Evolutionary conservation across 1,140 invertebrate genomes (phyloP), one percentile per base, ranked within the genome.

Genomic region (Eciton burchellii): DNA sequence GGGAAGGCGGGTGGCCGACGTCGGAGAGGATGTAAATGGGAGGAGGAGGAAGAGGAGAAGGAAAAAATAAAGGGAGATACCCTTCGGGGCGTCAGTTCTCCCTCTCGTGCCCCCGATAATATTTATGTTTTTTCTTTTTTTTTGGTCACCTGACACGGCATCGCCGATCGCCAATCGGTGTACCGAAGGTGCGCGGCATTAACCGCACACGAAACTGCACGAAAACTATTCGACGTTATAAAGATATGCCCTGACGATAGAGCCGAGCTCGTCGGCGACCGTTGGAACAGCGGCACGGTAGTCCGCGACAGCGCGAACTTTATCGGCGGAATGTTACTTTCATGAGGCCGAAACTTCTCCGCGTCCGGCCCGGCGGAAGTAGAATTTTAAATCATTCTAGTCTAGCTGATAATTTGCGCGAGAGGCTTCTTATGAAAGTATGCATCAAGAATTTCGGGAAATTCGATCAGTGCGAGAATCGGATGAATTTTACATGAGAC

Each of bases 401-500:
- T 79, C 74, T 57, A 12, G 74, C n/a, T 79, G 74, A 79, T 79
- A 79, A 79, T 79, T 79, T 79, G 74, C 63, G 63, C 21, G 63
- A 70, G 35, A 3, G 35, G 74, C 74, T 79, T 56, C 74, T 79
- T 79, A 68, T 79, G 68, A 70, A 79, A 79, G 74, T 79, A 79
- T 79, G 74, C 74, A 57, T 79, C 74, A 79, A 79, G 74, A 79
- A 79, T 79, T 79, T 79, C n/a, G 68, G 70, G 63, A 79, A 79
- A 66, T 81, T 71, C 24, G 62, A 19, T 56, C 84, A 82, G 73
- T 79, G 68, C 70, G 82, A 84, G 52, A 68, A 65, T 47, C 59
- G 74, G 19, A 81, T 81, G 83, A 86, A 77, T 81, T 84, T 76
- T 66, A 56, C 68, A 74, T 65, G 77, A 85, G 62, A n/a, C 19